These are phyloP conservation scores for Baccha elongata DNA, from an alignment of 2,888 invertebrate genomes.

Conservation along the genomic window DNA sequence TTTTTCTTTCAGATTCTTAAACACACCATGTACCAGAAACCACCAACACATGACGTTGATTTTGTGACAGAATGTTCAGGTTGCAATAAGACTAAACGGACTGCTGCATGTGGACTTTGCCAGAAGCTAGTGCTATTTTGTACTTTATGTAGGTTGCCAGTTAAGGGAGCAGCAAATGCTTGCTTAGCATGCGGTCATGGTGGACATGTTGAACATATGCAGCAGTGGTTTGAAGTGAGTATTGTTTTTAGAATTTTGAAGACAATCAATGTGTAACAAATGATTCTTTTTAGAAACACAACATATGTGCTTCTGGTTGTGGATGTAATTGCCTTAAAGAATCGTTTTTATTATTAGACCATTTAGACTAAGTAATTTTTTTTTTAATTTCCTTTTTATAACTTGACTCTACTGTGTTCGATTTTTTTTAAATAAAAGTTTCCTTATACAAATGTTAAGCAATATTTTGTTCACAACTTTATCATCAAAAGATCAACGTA, in stretches of 20 bases:
- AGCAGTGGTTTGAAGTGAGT: slow-evolving; percentile 88
- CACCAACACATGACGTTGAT: slow-evolving; percentile 86
- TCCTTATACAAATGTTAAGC: background rate
- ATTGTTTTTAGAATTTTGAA: background rate
- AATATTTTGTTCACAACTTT: no score
- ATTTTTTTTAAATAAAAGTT: slow-evolving; percentile 29
- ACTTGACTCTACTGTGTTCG: slow-evolving; percentile 23
- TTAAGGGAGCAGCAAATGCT: slow-evolving; percentile 92
- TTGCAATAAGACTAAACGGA: slow-evolving; percentile 87
- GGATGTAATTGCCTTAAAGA: slow-evolving; percentile 94
- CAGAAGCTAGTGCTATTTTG: slow-evolving; percentile 90
- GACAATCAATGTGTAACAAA: background rate
- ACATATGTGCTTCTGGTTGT: slow-evolving; percentile 94
- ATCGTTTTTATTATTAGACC: slow-evolving; percentile 82
- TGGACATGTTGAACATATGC: slow-evolving; percentile 93
- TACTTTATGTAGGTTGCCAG: slow-evolving; percentile 92
- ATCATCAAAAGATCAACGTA: no score
- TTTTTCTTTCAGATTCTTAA: slow-evolving; percentile 85
- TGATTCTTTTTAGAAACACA: slow-evolving; percentile 83
- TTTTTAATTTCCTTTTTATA: background rate
- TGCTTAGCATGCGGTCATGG: slow-evolving; percentile 97
- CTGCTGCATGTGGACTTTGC: slow-evolving; percentile 88
- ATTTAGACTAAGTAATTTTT: slow-evolving; percentile 74
- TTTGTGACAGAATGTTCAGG: slow-evolving; percentile 88
- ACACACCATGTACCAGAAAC: slow-evolving; percentile 83